Conservation (phyloP, 2,797 vertebrate genomes). For the Poecilia wingei region DNA sequence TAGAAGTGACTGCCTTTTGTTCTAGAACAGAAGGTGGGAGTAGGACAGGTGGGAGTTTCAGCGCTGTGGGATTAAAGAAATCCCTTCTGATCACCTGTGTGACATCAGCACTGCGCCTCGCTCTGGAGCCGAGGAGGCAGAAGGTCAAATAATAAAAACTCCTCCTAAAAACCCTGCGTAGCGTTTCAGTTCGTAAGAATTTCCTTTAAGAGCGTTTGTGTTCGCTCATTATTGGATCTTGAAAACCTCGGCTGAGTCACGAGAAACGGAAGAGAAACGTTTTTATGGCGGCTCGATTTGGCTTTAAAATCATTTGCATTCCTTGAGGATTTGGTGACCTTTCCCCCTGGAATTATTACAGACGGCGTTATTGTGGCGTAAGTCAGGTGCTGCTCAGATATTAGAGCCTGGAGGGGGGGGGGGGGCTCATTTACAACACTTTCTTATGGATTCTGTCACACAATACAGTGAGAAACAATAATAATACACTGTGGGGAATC, state of each 20-base stretch:
- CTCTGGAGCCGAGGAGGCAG: conserved; percentile 38
- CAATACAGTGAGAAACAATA: not conserved
- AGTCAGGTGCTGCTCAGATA: conserved; percentile 77
- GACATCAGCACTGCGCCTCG: conserved; percentile 4
- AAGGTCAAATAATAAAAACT: conserved; percentile 17
- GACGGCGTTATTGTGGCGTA: conserved; percentile 53
- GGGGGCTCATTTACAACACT: not conserved
- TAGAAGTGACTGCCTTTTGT: not conserved
- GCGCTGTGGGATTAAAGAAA: conserved; percentile 50
- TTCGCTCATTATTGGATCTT: conserved; percentile 14
- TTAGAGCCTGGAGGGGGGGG: conserved; percentile 16
- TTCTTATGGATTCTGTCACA: not conserved
- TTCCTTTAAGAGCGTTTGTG: not conserved
- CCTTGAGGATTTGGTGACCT: conserved; percentile 74
- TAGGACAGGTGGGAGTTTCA: not conserved
- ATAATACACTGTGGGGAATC: too few species aligned
- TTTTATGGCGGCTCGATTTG: conserved; percentile 73
- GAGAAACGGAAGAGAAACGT: conserved; percentile 12
- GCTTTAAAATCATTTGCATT: conserved; percentile 80
- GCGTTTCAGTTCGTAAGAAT: conserved; percentile 21
- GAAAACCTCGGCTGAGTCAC: conserved; percentile 50
- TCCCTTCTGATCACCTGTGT: conserved; percentile 32
- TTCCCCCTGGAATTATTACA: conserved; percentile 47
- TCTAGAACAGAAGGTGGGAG: conserved; percentile 17
- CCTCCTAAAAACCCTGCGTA: not conserved